Conservation (phyloP, 2,888 invertebrate species). For the Unio pictorum region DNA sequence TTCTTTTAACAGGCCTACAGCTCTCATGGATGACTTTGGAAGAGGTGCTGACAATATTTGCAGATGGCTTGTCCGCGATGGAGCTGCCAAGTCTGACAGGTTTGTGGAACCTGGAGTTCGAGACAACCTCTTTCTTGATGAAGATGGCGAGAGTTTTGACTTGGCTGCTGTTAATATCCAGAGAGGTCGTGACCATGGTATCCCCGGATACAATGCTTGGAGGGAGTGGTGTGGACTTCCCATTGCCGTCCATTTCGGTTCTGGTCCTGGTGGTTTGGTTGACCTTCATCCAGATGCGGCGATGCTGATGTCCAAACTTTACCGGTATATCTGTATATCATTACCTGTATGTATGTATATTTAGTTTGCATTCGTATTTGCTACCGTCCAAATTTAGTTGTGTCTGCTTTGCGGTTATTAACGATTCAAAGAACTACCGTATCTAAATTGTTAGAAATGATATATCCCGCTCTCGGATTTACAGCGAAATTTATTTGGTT, state of each 20-base stretch:
- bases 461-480: no score
- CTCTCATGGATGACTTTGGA: slow-evolving; percentile 1
- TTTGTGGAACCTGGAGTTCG: slow-evolving; percentile 18
- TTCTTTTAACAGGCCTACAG: slow-evolving; percentile 12
- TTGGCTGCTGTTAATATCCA: slow-evolving; percentile 91
- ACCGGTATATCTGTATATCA: slow-evolving; percentile 8
- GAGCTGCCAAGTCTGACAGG: slow-evolving; percentile 11
- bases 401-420: no score
- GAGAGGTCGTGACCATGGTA: slow-evolving; percentile 89
- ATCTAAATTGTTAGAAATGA: no score
- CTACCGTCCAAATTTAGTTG: no score
- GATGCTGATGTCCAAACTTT: slow-evolving; percentile 6
- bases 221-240: slow-evolving; percentile 68
- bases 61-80: slow-evolving; percentile 10
- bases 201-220: slow-evolving; percentile 85
- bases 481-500: no score
- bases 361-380: no score
- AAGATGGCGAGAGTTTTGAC: slow-evolving; percentile 75
- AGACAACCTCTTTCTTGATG: slow-evolving; percentile 84
- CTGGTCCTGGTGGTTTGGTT: slow-evolving; percentile 14
- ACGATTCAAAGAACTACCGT: no score
- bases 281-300: slow-evolving; percentile 12
- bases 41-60: slow-evolving; percentile 7
- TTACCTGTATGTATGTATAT: no score
- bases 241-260: slow-evolving; percentile 10